Evolutionary conservation across 2,113 vertebrate species (phyloP), one percentile per base, ranked within the genome.

Genomic region (Toxotes chatareus): DNA sequence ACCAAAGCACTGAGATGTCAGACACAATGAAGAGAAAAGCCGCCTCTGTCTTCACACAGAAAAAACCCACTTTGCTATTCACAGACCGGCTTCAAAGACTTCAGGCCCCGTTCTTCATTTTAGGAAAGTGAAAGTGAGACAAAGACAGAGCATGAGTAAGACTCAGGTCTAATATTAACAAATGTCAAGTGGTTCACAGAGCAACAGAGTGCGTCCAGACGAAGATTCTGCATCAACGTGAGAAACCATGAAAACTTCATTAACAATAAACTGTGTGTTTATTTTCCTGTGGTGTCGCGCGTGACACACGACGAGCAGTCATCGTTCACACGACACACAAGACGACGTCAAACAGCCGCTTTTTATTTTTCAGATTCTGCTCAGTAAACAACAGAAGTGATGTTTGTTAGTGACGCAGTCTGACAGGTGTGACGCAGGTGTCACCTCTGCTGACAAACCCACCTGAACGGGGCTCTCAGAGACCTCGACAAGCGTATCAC

Each of bases 1-100:
- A 74, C 88, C 46, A 79, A 80, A 82, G 83, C 46, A 34, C 38
- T 4, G 73, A 80, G 38, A 66, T 57, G 86, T 85, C 86, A 87
- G 64, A 73, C 60, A 71, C 81, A 87, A 40, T 72, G 67, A 77
- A 36, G 76, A 83, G 63, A 78, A 34, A 66, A 80, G 74, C 57
- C 17, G 21, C 44, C 40, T 60, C 55, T 57, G 10, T 70, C 60
- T 57, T 72, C 59, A 64, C 56, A 7, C 60, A 1, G 27, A 53
- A 68, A 16, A 65, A 17, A 0, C 13, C 1, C 6, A 16, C 56
- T 55, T 61, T 49, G 40, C 32, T 72, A n/a, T 69, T 80, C 42
- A 63, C 8, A 27, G 19, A 38, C 27, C 1, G 3, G 1, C 68
- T 73, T 87, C 64, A 76, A 67, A 73, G 57, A 70, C 66, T 40